These are phyloP conservation scores for Acinonyx jubatus DNA, from an alignment of 2,113 vertebrate species.

Conservation along the genomic window DNA sequence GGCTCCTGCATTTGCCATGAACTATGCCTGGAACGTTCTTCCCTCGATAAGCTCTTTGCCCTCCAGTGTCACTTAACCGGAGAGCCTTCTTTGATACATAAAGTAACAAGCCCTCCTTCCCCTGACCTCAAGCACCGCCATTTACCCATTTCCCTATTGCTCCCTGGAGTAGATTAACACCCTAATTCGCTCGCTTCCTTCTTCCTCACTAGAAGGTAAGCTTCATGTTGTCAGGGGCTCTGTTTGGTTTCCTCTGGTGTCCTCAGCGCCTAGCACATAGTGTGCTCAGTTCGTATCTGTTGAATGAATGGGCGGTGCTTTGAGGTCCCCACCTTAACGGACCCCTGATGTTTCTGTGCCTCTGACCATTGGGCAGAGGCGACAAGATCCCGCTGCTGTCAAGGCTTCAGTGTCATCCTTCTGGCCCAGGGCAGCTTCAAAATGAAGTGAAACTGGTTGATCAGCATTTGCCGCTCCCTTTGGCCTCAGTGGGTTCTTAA, in stretches of 20 bases:
- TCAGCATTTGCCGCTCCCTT: not conserved
- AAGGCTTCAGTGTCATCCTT: not conserved
- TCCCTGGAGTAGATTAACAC: not conserved
- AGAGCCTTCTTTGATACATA: not conserved
- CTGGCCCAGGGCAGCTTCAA: not conserved
- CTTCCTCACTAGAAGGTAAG: not conserved
- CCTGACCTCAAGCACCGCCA: not conserved
- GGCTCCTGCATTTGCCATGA: not conserved
- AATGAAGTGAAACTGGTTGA: not conserved
- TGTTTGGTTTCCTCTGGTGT: not conserved
- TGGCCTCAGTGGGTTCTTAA: not conserved
- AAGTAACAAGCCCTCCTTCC: too few relatives aligned
- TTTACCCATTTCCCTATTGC: not conserved
- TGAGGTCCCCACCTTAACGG: not conserved
- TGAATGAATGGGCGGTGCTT: not conserved
- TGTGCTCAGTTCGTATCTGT: not conserved
- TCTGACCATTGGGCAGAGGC: not conserved
- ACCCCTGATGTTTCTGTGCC: not conserved
- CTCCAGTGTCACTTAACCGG: not conserved
- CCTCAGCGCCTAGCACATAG: not conserved
- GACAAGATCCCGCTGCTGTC: fast-evolving
- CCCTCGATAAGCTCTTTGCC: not conserved
- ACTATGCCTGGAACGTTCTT: not conserved
- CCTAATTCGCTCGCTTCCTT: not conserved
- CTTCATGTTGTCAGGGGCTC: not conserved